phyloP scores from a whole-genome alignment of 2,113 vertebrate genomes.

The Gallinago jamesoni region DNA sequence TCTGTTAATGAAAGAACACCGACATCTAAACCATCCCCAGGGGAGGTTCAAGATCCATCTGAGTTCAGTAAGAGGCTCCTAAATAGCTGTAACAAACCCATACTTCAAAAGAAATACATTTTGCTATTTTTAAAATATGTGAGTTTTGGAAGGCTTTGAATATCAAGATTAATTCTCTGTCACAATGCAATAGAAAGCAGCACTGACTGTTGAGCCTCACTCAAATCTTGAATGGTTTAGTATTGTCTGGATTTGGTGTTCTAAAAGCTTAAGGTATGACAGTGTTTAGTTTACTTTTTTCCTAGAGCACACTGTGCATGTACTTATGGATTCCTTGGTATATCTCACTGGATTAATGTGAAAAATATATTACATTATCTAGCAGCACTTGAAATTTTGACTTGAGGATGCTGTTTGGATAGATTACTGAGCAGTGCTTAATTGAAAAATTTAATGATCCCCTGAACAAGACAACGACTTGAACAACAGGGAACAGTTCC shows the following conservation, averaged over 20 bases:
- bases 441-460: background rate
- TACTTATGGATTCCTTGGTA: background rate
- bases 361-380: background rate
- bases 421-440: background rate
- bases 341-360: background rate
- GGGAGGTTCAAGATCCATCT: constrained; percentile 36
- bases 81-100: constrained; percentile 35
- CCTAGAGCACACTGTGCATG: background rate
- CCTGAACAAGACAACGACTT: background rate
- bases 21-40: constrained; percentile 36
- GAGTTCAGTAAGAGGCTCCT: constrained; percentile 24
- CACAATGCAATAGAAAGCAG: background rate
- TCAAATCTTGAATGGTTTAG: background rate
- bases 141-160: constrained; percentile 17
- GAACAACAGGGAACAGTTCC: background rate
- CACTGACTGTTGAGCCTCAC: background rate
- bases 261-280: background rate
- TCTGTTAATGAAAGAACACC: constrained; percentile 48
- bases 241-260: background rate
- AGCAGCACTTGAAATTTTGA: background rate
- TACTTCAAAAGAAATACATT: constrained; percentile 34
- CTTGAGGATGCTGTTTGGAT: background rate
- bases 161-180: constrained; percentile 27
- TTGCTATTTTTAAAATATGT: constrained; percentile 30
- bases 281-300: background rate